A percentile compares a stretch with the other conserved stretches of the same genome.
phyloP scores from a whole-genome alignment of 1,140 invertebrate species.

The Lordiphosa clarofinis region DNA sequence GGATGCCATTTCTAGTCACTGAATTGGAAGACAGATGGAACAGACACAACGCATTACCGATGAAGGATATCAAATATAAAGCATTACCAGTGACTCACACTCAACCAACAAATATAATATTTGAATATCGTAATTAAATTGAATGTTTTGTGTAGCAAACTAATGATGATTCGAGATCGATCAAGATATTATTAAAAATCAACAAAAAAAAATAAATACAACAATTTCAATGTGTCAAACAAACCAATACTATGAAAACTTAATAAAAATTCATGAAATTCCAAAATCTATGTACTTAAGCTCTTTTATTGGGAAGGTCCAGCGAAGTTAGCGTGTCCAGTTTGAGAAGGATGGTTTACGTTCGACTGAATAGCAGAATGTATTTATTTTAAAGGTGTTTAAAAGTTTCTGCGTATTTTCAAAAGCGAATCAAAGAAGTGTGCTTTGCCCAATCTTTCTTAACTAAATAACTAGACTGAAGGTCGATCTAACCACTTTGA shows the following conservation, averaged over 20 bases:
- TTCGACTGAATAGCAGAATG: too few relatives aligned
- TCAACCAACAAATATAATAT: conserved; percentile 22
- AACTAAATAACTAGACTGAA: too few relatives aligned
- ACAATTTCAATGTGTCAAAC: conserved; percentile 75
- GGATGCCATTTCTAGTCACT: conserved; percentile 41
- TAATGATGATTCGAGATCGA: conserved; percentile 28
- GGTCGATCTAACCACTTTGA: too few relatives aligned
- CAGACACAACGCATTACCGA: conserved; percentile 3
- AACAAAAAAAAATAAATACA: conserved; percentile 36
- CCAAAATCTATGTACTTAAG: conserved; percentile 17
- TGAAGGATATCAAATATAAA: conserved; percentile 6
- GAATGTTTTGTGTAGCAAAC: conserved; percentile 54
- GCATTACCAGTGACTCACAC: conserved; percentile 8
- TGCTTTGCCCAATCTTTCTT: too few relatives aligned
- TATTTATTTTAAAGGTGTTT: too few relatives aligned
- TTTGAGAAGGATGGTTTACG: too few relatives aligned
- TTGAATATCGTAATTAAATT: conserved; percentile 49
- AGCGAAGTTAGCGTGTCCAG: too few relatives aligned
- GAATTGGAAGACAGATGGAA: conserved; percentile 13
- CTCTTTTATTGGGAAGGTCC: too few relatives aligned
- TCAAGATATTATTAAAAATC: conserved; percentile 22
- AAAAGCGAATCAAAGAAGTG: too few relatives aligned
- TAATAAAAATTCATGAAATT: conserved; percentile 62
- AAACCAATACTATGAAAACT: conserved; percentile 47
- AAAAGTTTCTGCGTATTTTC: too few relatives aligned